Conservation (phyloP, 2,797 vertebrate species). For the Ptychadena robeensis region DNA sequence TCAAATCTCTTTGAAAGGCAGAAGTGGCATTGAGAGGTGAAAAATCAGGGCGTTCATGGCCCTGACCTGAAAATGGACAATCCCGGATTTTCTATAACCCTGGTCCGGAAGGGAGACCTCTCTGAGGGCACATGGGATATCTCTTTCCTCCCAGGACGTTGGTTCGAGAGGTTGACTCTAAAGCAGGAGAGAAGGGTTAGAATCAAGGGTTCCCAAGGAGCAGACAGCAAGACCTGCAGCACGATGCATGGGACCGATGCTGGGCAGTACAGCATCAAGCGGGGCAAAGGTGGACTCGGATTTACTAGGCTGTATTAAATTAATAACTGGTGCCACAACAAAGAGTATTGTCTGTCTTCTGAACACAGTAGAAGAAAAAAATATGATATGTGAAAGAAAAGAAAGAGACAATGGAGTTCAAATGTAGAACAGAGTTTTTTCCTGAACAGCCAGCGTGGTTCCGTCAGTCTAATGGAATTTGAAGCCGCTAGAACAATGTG, state of each 20-base stretch:
- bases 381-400: background rate
- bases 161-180: slow-evolving; percentile 60
- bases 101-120: slow-evolving; percentile 60
- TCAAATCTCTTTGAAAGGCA: background rate
- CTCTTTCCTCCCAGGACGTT: slow-evolving; percentile 61
- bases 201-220: slow-evolving; percentile 39
- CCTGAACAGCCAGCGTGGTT: background rate
- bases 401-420: background rate
- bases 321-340: background rate
- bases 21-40: background rate
- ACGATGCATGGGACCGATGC: slow-evolving; percentile 50
- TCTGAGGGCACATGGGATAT: slow-evolving; percentile 56
- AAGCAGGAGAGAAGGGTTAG: slow-evolving; percentile 59
- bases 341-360: background rate
- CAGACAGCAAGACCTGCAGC: slow-evolving; percentile 39
- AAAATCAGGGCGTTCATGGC: slow-evolving; percentile 43
- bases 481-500: too few relatives aligned
- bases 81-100: slow-evolving; percentile 57
- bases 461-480: too few relatives aligned
- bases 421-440: background rate
- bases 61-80: slow-evolving; percentile 59
- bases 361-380: background rate
- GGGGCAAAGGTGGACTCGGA: slow-evolving; percentile 29
- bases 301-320: slow-evolving; percentile 52
- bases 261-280: slow-evolving; percentile 54